phyloP scores from a whole-genome alignment of 1,140 invertebrate genomes.

The Sarcophaga peregrina region DNA sequence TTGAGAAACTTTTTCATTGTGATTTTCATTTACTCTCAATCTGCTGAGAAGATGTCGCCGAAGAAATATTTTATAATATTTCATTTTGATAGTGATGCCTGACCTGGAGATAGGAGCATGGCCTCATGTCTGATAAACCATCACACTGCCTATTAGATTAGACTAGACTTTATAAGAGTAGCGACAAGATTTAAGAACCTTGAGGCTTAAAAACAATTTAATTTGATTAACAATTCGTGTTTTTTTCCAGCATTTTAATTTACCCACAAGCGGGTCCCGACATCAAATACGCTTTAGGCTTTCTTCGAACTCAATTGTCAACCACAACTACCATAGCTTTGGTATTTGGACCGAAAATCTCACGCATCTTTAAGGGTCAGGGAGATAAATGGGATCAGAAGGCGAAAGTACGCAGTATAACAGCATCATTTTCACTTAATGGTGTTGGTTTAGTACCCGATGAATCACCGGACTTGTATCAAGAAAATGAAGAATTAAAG shows the following conservation, averaged over 20 bases:
- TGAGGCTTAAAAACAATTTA: too few species aligned
- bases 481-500: constrained; percentile 91
- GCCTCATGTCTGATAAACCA: too few species aligned
- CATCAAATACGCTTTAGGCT: constrained; percentile 88
- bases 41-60: too few species aligned
- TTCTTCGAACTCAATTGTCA: constrained; percentile 86
- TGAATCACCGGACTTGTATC: constrained; percentile 84
- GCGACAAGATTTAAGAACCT: too few species aligned
- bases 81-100: too few species aligned
- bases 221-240: too few species aligned
- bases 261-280: constrained; percentile 87
- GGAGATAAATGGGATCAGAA: constrained; percentile 88
- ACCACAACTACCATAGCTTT: constrained; percentile 85
- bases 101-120: too few species aligned
- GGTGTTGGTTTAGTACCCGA: constrained; percentile 82
- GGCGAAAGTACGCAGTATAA: constrained; percentile 80
- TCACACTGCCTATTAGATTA: too few species aligned
- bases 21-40: too few species aligned
- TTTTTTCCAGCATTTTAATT: constrained; percentile 73
- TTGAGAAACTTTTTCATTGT: too few species aligned
- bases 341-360: constrained; percentile 88
- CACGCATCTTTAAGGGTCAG: constrained; percentile 82
- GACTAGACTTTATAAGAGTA: too few species aligned
- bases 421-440: constrained; percentile 86
- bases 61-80: too few species aligned